Conservation (phyloP, 2,113 vertebrate genomes). For the Cottus gobio region DNA sequence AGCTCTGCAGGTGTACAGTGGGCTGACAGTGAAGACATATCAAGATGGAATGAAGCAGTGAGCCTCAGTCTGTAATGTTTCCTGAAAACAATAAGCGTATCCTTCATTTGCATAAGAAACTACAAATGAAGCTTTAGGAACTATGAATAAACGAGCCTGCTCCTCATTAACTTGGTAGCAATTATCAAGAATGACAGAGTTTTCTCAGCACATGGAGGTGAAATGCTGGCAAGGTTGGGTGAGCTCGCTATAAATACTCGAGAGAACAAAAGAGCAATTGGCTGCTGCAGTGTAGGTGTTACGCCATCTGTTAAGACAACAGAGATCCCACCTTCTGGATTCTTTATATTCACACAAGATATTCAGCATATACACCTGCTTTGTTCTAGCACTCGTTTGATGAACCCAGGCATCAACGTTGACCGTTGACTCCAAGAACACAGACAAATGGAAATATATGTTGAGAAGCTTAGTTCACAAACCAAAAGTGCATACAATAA, state of each 20-base stretch:
- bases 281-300: conserved; percentile 79
- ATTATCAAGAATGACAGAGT: conserved; percentile 25
- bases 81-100: neutral
- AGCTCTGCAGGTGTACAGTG: neutral
- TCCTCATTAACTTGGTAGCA: conserved; percentile 27
- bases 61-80: neutral
- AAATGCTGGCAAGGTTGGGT: conserved; percentile 54
- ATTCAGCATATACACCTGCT: conserved; percentile 25
- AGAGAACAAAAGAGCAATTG: conserved; percentile 78
- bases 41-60: neutral
- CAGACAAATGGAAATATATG: conserved; percentile 3
- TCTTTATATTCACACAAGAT: conserved; percentile 44
- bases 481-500: neutral
- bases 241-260: conserved; percentile 75
- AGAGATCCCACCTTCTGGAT: conserved; percentile 52
- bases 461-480: neutral
- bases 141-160: conserved; percentile 1
- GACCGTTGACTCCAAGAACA: conserved; percentile 22
- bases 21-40: neutral
- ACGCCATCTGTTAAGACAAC: conserved; percentile 76
- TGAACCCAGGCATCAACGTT: conserved; percentile 8
- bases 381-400: conserved; percentile 22
- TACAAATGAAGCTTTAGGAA: neutral
- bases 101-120: neutral
- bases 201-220: conserved; percentile 49